Base-by-base conservation (phyloP, 2,888 invertebrate genomes). In the Desoria tigrina region DNA sequence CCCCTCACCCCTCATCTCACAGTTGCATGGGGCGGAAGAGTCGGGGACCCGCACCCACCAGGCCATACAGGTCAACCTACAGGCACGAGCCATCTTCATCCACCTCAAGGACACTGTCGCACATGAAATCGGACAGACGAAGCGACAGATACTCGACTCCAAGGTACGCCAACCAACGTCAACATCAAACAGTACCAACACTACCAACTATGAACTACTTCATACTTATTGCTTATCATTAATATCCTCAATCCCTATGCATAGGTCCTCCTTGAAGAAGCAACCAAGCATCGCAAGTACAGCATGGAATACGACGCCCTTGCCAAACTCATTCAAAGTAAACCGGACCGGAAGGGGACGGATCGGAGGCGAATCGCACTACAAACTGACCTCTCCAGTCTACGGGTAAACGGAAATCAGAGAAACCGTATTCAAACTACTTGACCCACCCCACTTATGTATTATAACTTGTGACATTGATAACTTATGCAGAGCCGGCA, bases 221-320 rank as follows among this genome's bases (percentile, higher is more conserved):
- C n/a, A n/a, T n/a, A n/a, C n/a, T n/a, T n/a, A n/a, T n/a, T n/a
- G n/a, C n/a, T n/a, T n/a, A n/a, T n/a, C n/a, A n/a, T n/a, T n/a
- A n/a, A n/a, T n/a, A n/a, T n/a, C n/a, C n/a, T n/a, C n/a, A n/a
- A n/a, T n/a, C n/a, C n/a, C n/a, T n/a, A n/a, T n/a, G n/a, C n/a
- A n/a, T n/a, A n/a, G n/a, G 11, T 7, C 11, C 78, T 72, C 79
- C 28, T 76, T 11, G 72, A 71, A n/a, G 65, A 74, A 11, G 76
- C 74, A 1, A 72, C 71, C 4, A 73, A 74, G 24, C 71, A 69
- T 56, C 56, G 95, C 16, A 92, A 92, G 79, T 93, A 96, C 79
- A 86, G 92, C 77, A 89, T 90, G 82, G 94, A 95, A 79, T 96
- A 96, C 81, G 94, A 96, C 82, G 88, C 94, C 14, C 78, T 96